Base-by-base conservation (phyloP, 1,140 invertebrate genomes). In the Pogonomyrmex barbatus region DNA sequence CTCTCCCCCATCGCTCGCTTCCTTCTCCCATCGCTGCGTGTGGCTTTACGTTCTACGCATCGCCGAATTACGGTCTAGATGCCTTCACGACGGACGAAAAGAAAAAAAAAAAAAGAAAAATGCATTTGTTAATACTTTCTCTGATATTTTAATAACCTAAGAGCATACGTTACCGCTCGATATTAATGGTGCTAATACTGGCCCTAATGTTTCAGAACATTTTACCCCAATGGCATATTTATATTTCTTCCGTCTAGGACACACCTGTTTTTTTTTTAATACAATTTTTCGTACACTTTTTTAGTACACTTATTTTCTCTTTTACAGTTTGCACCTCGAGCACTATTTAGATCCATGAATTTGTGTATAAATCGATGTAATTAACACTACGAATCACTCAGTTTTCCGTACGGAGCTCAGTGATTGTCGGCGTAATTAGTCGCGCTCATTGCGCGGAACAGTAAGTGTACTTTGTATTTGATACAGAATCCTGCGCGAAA, bases 31-130 rank as follows among this genome's bases (percentile, higher is more conserved):
- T 17, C 50, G 47, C 14, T 24, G 10, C 24, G 24, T 17, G 73
- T 30, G 75, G 62, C 63, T 83, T 84, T 83, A 47, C 79, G 58
- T 86, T 71, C 63, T 86, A 52, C 56, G 79, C 67, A 50, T 70
- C 45, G 36, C 65, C 77, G 54, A 86, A 86, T 82, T 86, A 50
- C 45, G 33, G 42, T 24, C 36, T 33, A 14, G 24, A 14, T 24
- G 14, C 30, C 24, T 12, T 54, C n/a, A 24, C n/a, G 24, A 54
- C 17, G 33, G 4, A 71, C 39, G 17, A 60, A 5, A 3, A 24
- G 10, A 39, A 24, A 47, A 5, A 36, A 24, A 30, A 45, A 33
- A 30, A 9, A 45, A 39, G 52, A 71, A 10, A 60, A 58, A 30
- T 17, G 14, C 24, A 0, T 24, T 82, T 9, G 47, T 50, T 42